Evolutionary conservation across 2,797 vertebrate species (phyloP).

Genomic region (Mus caroli): DNA sequence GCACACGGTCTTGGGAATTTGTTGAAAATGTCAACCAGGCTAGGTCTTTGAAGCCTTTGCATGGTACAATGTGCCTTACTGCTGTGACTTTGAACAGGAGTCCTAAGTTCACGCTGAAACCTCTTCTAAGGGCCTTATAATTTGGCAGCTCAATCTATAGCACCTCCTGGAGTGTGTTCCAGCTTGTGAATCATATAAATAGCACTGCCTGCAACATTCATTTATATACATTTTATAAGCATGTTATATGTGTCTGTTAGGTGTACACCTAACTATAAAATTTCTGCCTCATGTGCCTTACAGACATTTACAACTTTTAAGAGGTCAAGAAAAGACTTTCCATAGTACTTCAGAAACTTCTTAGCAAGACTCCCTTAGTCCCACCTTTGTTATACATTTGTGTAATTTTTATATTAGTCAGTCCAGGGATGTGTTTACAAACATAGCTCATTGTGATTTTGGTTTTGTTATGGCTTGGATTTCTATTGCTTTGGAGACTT

Average conservation of each 20-base stretch:
- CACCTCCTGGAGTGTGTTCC: background rate
- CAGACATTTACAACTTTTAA: background rate
- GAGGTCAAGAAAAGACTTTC: background rate
- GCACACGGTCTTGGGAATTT: background rate
- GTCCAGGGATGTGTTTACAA: background rate
- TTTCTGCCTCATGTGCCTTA: background rate
- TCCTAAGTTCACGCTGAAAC: background rate
- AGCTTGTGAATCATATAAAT: background rate
- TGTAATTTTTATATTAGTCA: conserved; percentile 9
- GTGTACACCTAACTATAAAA: background rate
- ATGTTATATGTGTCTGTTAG: background rate
- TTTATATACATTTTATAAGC: background rate
- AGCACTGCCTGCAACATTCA: background rate
- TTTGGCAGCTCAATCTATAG: background rate
- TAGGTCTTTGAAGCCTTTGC: background rate
- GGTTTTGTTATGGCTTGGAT: background rate
- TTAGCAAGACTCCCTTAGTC: background rate
- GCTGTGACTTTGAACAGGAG: background rate
- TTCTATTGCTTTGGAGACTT: background rate
- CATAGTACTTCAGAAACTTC: background rate
- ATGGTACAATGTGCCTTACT: background rate
- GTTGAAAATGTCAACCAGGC: background rate
- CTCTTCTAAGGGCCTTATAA: background rate
- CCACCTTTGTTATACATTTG: background rate
- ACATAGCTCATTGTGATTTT: conserved; percentile 4